Conservation (phyloP, 1,140 invertebrate genomes). For the Dolichoris vasculosae region DNA sequence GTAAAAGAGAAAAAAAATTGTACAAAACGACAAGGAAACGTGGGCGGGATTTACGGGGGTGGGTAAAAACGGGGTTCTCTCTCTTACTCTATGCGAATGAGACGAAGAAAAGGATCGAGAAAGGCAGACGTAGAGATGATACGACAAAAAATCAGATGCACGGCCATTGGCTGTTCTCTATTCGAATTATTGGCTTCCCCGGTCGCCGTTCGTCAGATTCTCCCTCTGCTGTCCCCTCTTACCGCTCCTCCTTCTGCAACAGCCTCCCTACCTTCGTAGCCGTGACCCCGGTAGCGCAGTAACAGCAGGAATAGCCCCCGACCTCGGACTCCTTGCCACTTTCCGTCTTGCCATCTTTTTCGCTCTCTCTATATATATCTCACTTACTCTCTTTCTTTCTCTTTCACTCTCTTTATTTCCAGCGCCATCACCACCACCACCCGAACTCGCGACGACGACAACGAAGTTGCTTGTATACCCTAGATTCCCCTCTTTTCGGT, state of each 20-base stretch:
- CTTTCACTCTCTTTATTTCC: neutral
- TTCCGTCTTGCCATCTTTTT: neutral
- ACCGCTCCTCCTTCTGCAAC: constrained; percentile 20
- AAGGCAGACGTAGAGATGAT: constrained; percentile 62
- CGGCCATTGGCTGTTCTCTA: constrained; percentile 75
- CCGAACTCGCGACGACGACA: constrained; percentile 47
- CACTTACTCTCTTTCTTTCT: neutral
- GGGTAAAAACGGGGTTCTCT: constrained; percentile 13
- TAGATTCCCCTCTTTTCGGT: constrained; percentile 6
- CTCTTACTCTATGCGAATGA: constrained; percentile 2
- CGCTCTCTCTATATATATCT: constrained; percentile 5
- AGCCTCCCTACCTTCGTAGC: constrained; percentile 37
- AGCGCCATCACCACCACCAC: neutral
- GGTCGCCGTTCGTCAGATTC: constrained; percentile 72
- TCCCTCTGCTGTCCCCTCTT: constrained; percentile 53
- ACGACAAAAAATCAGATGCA: constrained; percentile 74
- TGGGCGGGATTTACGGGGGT: constrained; percentile 25
- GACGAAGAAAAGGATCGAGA: constrained; percentile 18
- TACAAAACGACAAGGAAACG: constrained; percentile 63
- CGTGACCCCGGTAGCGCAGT: constrained; percentile 21
- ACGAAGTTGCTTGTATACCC: constrained; percentile 2
- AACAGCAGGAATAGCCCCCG: constrained; percentile 12
- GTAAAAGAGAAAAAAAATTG: constrained; percentile 56
- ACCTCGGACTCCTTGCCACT: neutral
- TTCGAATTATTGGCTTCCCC: constrained; percentile 75